A percentile compares a stretch with the other conserved stretches of the same genome.
Conservation (phyloP, 1,140 invertebrate genomes). For the Antheraea pernyi region DNA sequence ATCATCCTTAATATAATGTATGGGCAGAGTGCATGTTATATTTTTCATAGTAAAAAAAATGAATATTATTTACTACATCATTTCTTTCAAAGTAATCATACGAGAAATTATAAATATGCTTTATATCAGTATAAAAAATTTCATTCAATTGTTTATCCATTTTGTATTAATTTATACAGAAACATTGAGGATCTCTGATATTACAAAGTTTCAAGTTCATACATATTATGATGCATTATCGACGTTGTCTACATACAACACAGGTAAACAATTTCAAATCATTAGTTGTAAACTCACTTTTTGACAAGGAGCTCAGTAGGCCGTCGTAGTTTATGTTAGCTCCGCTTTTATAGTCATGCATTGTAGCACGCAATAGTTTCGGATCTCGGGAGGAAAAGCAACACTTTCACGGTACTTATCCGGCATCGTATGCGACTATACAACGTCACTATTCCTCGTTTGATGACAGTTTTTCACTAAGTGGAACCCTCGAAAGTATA, state of each 20-base stretch:
- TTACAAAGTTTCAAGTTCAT: neutral
- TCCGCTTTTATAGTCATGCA: conserved; percentile 73
- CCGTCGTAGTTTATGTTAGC: conserved; percentile 66
- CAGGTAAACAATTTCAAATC: neutral
- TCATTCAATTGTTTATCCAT: neutral
- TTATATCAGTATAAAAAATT: too few species aligned
- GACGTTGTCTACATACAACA: neutral
- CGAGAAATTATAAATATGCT: neutral
- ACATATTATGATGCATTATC: neutral
- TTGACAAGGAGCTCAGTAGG: conserved; percentile 63
- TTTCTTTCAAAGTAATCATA: neutral
- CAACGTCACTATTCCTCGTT: conserved; percentile 69
- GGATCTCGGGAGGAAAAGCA: conserved; percentile 53
- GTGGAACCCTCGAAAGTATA: conserved; percentile 41
- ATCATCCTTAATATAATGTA: neutral
- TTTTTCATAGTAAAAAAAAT: too few species aligned
- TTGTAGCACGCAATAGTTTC: conserved; percentile 59
- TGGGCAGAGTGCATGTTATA: neutral
- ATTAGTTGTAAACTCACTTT: conserved; percentile 60
- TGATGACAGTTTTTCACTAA: conserved; percentile 55
- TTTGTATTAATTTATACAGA: neutral
- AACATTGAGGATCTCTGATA: neutral
- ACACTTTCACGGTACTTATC: conserved; percentile 71
- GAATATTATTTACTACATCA: too few species aligned
- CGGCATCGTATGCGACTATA: conserved; percentile 67